A percentile compares a stretch with the other conserved stretches of the same genome.
phyloP scores from a whole-genome alignment of 2,113 vertebrate genomes.

The Sceloporus tristichus region DNA sequence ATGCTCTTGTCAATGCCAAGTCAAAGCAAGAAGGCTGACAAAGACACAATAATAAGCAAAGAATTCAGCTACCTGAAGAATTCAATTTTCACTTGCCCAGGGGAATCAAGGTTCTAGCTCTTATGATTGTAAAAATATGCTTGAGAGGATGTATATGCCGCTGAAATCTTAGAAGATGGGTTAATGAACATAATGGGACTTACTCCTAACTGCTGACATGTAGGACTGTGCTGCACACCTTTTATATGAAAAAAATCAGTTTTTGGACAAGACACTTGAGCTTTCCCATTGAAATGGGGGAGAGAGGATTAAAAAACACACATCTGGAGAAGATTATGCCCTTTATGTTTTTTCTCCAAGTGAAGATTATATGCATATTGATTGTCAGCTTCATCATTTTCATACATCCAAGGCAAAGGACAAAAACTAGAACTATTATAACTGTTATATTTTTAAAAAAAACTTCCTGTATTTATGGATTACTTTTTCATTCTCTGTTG shows the following conservation, averaged over 20 bases:
- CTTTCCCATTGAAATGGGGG: background rate
- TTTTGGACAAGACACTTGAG: background rate
- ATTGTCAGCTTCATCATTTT: background rate
- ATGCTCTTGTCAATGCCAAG: background rate
- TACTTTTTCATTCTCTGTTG: conserved; percentile 3
- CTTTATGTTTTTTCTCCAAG: background rate
- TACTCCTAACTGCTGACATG: background rate
- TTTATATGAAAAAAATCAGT: background rate
- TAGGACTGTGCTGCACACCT: background rate
- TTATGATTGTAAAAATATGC: background rate
- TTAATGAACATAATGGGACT: background rate
- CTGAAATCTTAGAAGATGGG: background rate
- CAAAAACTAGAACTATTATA: background rate
- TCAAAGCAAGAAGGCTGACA: background rate
- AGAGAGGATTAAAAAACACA: background rate
- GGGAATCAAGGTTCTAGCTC: background rate
- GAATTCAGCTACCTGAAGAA: background rate
- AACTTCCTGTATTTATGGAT: background rate
- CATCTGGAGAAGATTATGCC: background rate
- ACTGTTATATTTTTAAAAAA: background rate
- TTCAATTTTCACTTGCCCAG: background rate
- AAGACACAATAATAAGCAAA: background rate
- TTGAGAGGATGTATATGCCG: background rate
- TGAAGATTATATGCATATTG: background rate
- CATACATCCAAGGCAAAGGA: background rate